These are phyloP conservation scores for Baccha elongata DNA, from an alignment of 2,888 invertebrate genomes.

Conservation along the genomic window DNA sequence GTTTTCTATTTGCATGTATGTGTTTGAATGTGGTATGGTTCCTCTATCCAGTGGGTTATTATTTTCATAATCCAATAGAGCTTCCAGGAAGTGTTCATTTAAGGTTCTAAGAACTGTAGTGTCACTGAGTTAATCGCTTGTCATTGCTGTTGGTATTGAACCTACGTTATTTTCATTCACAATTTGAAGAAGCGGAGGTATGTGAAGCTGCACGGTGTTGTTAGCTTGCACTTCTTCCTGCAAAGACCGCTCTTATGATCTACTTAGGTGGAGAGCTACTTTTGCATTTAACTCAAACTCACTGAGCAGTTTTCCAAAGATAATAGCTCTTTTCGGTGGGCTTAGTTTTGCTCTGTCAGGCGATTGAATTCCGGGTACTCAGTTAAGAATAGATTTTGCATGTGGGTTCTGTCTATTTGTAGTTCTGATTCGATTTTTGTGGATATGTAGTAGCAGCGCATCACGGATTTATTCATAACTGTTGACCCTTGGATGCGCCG, in stretches of 20 bases:
- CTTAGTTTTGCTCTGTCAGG: background rate
- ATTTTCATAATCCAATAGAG: background rate
- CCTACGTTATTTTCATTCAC: too few species aligned
- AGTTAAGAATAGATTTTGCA: background rate
- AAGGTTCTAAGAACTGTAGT: background rate
- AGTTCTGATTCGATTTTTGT: conserved; percentile 1
- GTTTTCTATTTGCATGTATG: background rate
- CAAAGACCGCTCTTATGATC: background rate
- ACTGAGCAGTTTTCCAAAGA: background rate
- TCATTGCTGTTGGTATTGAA: background rate
- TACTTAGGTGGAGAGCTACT: background rate
- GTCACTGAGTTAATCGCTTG: background rate
- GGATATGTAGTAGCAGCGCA: conserved; percentile 4
- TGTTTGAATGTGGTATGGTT: background rate
- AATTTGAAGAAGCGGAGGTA: background rate
- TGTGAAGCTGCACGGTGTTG: background rate
- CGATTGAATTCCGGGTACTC: background rate
- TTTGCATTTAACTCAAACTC: background rate
- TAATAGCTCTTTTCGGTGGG: conserved; percentile 5
- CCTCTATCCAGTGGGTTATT: background rate
- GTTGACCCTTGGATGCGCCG: conserved; percentile 1
- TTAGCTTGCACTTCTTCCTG: background rate
- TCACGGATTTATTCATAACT: background rate
- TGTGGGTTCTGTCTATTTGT: background rate
- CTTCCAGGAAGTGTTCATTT: background rate